Evolutionary conservation across 2,113 vertebrate genomes (phyloP), one percentile per base, ranked within the genome.

Genomic region (Peucedramus taeniatus): DNA sequence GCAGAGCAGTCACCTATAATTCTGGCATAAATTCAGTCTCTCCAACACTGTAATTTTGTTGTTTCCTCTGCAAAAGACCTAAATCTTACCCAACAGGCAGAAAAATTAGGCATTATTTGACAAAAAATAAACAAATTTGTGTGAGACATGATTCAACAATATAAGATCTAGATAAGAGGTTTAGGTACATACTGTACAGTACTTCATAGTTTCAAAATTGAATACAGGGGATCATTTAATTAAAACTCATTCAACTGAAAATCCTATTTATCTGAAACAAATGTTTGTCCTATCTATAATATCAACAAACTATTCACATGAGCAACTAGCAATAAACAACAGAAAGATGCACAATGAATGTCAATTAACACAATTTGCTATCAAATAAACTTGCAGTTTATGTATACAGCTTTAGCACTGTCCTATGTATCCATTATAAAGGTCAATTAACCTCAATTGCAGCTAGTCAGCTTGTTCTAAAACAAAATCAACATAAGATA

Each of bases 191-290:
- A 93, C 17, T 83, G 60, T 80, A 83, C 23, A 87, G 92, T 87
- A 94, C 84, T 83, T 96, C 79, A 84, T 30, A 77, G 53, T 89
- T 96, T 97, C 60, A 91, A 96, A 97, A 96, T 54, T 57, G 96
- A 94, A 60, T 90, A 94, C 51, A 94, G 95, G 74, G 88, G 51
- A 76, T 97, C 96, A 89, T 96, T 96, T 98, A 98, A 98, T 98
- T 98, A 98, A 98, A 98, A 98, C 91, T 72, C 97, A 97, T 90
- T 97, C 97, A 98, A 96, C 94, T 97, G 97, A 98, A 98, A 97
- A 96, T 33, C 93, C 90, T 94, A 96, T 98, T 98, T 98, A 97
- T 97, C 94, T 94, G 97, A 98, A 98, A 97, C 92, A 97, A 98
- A 98, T 97, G 97, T 97, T 98, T 97, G 87, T 95, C 91, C 89